These are phyloP conservation scores for Caprella mutica DNA, from an alignment of 2,888 invertebrate species.

Conservation along the genomic window DNA sequence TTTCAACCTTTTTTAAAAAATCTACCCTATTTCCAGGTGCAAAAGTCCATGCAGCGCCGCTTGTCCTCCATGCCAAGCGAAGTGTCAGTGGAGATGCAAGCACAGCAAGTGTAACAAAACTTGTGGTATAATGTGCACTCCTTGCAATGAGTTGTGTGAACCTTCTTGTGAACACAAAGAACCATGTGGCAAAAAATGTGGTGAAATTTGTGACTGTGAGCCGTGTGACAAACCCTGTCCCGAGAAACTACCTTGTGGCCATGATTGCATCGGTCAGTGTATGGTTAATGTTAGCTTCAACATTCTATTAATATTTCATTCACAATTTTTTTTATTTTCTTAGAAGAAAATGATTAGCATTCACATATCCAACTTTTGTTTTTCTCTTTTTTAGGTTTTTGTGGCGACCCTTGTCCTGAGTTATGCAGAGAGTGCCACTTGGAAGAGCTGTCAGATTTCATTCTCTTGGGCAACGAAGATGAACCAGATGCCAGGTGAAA, in stretches of 20 bases:
- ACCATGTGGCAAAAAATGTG: constrained; percentile 13
- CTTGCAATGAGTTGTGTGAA: constrained; percentile 21
- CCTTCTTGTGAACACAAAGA: constrained; percentile 12
- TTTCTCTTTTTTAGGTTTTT: too few species aligned
- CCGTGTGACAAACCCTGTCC: constrained; percentile 44
- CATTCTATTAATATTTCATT: too few species aligned
- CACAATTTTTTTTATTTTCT: too few species aligned
- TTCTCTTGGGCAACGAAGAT: constrained; percentile 46
- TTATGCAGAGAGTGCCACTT: constrained; percentile 49
- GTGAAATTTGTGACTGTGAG: constrained; percentile 36
- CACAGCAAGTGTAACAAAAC: constrained; percentile 19
- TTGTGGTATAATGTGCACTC: constrained; percentile 15
- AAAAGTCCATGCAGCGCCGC: constrained; percentile 17
- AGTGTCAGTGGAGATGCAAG: constrained; percentile 22
- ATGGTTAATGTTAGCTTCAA: too few species aligned
- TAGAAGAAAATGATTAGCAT: too few species aligned
- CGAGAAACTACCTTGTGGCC: constrained; percentile 45
- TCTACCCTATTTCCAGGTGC: constrained; percentile 22
- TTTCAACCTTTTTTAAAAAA: too few species aligned
- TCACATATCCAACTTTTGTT: too few species aligned
- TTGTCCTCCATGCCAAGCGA: constrained; percentile 26
- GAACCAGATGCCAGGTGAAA: constrained; percentile 47
- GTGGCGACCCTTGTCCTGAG: constrained; percentile 56
- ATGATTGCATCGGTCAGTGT: constrained; percentile 58
- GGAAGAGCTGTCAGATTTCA: constrained; percentile 39